phyloP scores from a whole-genome alignment of 2,113 vertebrate genomes.

The Oxygymnocypris stewartii region DNA sequence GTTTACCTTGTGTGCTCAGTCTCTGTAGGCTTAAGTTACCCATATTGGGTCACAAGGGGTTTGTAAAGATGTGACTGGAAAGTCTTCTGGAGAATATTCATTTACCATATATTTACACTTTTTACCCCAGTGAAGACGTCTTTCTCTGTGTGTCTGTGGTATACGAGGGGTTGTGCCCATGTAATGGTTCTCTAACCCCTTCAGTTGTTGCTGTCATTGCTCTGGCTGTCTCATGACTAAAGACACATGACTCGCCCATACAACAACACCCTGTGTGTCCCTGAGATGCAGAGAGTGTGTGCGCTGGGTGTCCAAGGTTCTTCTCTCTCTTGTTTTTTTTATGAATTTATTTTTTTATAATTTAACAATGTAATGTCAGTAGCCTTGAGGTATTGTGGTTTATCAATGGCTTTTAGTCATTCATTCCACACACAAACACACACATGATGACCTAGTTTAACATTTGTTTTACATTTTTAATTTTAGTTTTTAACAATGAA shows the following conservation, averaged over 20 bases:
- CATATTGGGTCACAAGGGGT: background rate
- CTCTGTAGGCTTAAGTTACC: background rate
- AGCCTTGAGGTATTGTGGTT: background rate
- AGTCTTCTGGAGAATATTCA: background rate
- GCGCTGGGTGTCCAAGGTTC: conserved; percentile 23
- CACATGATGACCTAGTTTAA: background rate
- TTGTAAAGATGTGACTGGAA: background rate
- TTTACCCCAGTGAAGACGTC: background rate
- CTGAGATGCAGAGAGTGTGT: conserved; percentile 39
- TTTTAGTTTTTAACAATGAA: background rate
- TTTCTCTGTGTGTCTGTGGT: background rate
- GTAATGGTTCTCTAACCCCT: conserved; percentile 23
- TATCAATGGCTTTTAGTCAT: background rate
- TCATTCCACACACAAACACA: background rate
- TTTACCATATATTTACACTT: background rate
- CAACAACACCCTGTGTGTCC: conserved; percentile 40
- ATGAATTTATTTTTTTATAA: background rate
- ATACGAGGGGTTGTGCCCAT: conserved; percentile 5
- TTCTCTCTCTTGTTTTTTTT: background rate
- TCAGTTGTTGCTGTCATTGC: conserved; percentile 52
- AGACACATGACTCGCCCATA: conserved; percentile 70
- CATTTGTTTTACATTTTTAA: background rate
- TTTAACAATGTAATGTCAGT: background rate
- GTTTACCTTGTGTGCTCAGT: background rate
- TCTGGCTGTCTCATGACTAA: conserved; percentile 73